phyloP scores from a whole-genome alignment of 2,113 vertebrate genomes.

The Gracilinanus agilis region DNA sequence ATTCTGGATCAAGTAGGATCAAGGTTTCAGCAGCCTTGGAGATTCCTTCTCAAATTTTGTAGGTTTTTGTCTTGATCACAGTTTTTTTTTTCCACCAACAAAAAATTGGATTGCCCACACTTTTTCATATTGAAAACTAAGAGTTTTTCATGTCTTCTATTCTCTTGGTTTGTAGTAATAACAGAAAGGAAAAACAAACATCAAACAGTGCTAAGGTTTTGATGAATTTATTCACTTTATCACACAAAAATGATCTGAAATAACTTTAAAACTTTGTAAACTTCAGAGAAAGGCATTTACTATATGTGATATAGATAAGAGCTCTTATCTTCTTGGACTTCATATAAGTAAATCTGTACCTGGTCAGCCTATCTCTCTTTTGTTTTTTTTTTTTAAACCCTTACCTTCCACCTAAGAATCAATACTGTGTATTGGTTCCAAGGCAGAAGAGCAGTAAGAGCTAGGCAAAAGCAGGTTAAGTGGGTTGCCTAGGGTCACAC shows the following conservation, averaged over 20 bases:
- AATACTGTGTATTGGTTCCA: too few species aligned
- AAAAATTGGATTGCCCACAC: neutral
- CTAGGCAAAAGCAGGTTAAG: too few species aligned
- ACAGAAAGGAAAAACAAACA: neutral
- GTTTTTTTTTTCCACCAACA: neutral
- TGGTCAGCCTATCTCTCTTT: neutral
- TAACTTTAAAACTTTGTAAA: slow-evolving; percentile 4
- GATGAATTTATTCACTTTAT: neutral
- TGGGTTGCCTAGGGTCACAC: too few species aligned
- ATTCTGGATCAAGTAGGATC: neutral
- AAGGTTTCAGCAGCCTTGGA: neutral
- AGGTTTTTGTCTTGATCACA: neutral
- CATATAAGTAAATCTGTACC: neutral
- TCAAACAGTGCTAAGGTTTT: neutral
- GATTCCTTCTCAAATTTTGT: neutral
- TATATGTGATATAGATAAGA: neutral
- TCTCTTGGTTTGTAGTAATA: neutral
- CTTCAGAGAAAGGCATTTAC: neutral
- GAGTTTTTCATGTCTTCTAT: too few species aligned
- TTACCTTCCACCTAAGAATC: too few species aligned
- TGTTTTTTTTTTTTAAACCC: too few species aligned
- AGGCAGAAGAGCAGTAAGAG: too few species aligned
- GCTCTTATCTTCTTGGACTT: neutral
- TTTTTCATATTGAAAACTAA: neutral
- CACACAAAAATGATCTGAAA: neutral